Base-by-base conservation (phyloP, 1,140 invertebrate species). In the Heliconius hewitsoni region DNA sequence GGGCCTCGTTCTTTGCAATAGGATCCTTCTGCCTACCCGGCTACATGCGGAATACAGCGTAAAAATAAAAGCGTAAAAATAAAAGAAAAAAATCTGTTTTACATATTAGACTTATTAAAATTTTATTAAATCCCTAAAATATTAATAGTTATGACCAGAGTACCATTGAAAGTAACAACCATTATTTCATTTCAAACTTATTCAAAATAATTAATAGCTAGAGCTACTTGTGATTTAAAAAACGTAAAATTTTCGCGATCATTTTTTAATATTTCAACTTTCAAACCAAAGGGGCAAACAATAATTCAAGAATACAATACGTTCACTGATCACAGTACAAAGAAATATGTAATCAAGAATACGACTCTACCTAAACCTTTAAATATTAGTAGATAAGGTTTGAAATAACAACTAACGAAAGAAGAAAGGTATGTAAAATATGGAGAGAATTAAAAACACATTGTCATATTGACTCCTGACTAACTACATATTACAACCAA, bases 281-380 rank as follows among this genome's bases (percentile, higher is more conserved):
- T 80, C 71, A 79, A 73, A 72, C 80, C 60, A 78, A 81, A 86
- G 83, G 81, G 74, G 74, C 82, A 85, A 84, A 74, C 74, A 81
- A 86, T 81, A 34, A 27, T 77, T 80, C 50, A 77, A 73, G 50
- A 73, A 57, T 80, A 84, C 78, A 82, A 84, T 70, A 76, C 55
- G 37, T 57, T 76, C 75, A 78, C 70, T 80, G 82, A 83, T 83
- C 76, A 78, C 70, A 42, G 74, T n/a, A 83, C 77, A 83, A 83
- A 74, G 46, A 52, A 66, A 30, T 23, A 66, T 66, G 13, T 66
- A 30, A 27, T 66, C 60, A 8, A 42, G 42, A 37, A 72, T 71
- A 72, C 39, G 19, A 72, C 37, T 72, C 3, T n/a, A n/a, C n/a
- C 9, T 16, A 18, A 66, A 66, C 9, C 60, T 23, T 66, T 66